These are phyloP conservation scores for Oxyruncus cristatus DNA, from an alignment of 2,113 vertebrate genomes.

Conservation along the genomic window DNA sequence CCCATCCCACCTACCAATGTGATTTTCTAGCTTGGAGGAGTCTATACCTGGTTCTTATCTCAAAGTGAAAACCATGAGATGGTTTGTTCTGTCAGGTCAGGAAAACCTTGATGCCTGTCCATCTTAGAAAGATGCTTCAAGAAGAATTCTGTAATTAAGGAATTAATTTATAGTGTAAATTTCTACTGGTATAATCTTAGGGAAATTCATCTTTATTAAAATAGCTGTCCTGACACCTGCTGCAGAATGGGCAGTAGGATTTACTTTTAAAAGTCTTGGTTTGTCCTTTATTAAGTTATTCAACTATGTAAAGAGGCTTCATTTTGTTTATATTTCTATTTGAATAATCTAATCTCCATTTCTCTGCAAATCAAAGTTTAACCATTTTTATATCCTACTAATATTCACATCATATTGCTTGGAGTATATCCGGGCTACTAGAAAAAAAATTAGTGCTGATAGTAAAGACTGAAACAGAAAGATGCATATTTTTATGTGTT, in stretches of 20 bases:
- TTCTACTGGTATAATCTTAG: background rate
- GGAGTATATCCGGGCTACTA: background rate
- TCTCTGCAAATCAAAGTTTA: background rate
- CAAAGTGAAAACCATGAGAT: background rate
- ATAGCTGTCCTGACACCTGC: background rate
- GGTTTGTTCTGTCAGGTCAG: background rate
- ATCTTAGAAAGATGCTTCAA: background rate
- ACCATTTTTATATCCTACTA: background rate
- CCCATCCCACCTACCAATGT: background rate
- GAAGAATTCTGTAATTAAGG: background rate
- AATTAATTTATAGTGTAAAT: background rate
- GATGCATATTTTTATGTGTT: slow-evolving; percentile 24
- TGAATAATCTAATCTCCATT: background rate
- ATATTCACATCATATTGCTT: background rate
- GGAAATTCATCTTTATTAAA: background rate
- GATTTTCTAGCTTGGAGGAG: background rate
- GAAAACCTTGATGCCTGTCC: background rate
- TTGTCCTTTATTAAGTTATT: background rate
- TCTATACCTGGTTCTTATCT: background rate
- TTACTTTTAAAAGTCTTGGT: background rate
- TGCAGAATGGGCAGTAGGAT: background rate
- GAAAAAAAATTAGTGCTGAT: background rate
- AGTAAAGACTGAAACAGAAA: slow-evolving; percentile 17
- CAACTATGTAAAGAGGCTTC: background rate
- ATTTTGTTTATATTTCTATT: background rate